Conservation (phyloP, 1,140 invertebrate genomes). For the Nephotettix cincticeps region DNA sequence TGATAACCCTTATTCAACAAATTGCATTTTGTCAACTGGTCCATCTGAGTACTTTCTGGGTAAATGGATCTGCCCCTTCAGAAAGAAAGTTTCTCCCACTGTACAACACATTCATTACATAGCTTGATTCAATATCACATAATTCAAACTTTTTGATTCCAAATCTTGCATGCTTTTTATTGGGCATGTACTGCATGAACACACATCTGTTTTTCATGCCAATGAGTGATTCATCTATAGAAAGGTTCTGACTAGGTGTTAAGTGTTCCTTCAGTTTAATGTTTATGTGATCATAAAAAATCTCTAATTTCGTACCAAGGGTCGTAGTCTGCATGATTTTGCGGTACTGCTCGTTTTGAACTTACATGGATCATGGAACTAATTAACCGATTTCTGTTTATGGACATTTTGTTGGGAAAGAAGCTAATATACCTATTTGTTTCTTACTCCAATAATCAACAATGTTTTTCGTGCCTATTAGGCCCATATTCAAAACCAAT, state of each 20-base stretch:
- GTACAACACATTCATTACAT: neutral
- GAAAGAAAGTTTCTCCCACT: conserved; percentile 13
- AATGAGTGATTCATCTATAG: conserved; percentile 22
- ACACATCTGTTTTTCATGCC: conserved; percentile 25
- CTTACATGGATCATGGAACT: too few relatives aligned
- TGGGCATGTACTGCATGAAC: conserved; percentile 28
- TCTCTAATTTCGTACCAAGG: neutral
- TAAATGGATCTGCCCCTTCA: neutral
- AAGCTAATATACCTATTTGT: too few relatives aligned
- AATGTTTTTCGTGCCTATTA: too few relatives aligned
- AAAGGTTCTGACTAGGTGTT: neutral
- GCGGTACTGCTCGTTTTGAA: too few relatives aligned
- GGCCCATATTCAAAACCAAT: too few relatives aligned
- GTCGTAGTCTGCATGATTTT: neutral
- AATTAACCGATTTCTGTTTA: too few relatives aligned
- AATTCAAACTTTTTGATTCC: conserved; percentile 26
- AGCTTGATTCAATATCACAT: neutral
- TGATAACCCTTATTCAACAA: conserved; percentile 22
- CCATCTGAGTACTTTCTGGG: conserved; percentile 19
- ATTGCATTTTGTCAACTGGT: conserved; percentile 1
- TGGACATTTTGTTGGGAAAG: too few relatives aligned
- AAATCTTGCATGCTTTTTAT: conserved; percentile 20
- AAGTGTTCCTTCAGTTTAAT: neutral
- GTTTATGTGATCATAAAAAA: neutral
- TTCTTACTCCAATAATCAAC: too few relatives aligned